Percentiles rank a stretch among this genome's conserved stretches.
phyloP scores from a whole-genome alignment of 1,140 invertebrate genomes.

The Drosophila subpulchrella region DNA sequence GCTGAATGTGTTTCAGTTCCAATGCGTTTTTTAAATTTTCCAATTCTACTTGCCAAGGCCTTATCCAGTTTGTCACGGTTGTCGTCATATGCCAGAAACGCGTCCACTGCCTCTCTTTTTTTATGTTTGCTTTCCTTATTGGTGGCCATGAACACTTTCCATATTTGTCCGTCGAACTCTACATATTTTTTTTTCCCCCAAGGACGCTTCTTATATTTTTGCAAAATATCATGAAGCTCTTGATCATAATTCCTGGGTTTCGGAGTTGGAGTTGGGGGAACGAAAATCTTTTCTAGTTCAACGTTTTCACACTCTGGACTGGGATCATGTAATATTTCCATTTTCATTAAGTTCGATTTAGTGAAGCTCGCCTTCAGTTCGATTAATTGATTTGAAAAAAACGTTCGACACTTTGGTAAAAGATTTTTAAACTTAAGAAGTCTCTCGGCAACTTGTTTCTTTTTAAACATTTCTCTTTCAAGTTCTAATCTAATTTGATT shows the following conservation, averaged over 20 bases:
- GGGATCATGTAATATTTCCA: background rate
- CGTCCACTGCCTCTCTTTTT: background rate
- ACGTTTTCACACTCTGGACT: slow-evolving; percentile 4
- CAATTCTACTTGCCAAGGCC: background rate
- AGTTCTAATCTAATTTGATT: slow-evolving; percentile 1
- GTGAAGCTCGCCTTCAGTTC: background rate
- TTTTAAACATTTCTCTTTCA: background rate
- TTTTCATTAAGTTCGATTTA: background rate
- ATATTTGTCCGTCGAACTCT: slow-evolving; percentile 10
- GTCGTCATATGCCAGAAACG: background rate
- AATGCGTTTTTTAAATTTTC: background rate
- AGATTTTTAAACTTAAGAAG: background rate
- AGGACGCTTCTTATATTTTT: background rate
- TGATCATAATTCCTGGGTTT: background rate
- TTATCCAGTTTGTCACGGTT: slow-evolving; percentile 1
- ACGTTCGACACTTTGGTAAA: background rate
- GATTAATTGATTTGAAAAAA: background rate
- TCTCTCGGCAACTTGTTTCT: background rate
- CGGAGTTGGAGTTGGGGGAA: background rate
- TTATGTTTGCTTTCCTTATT: background rate
- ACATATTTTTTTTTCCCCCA: background rate
- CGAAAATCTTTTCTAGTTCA: background rate
- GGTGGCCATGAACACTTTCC: slow-evolving; percentile 4
- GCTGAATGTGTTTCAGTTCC: background rate
- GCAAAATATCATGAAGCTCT: background rate